Conservation (phyloP, 2,113 vertebrate genomes). For the Sterrhoptilus dennistouni region DNA sequence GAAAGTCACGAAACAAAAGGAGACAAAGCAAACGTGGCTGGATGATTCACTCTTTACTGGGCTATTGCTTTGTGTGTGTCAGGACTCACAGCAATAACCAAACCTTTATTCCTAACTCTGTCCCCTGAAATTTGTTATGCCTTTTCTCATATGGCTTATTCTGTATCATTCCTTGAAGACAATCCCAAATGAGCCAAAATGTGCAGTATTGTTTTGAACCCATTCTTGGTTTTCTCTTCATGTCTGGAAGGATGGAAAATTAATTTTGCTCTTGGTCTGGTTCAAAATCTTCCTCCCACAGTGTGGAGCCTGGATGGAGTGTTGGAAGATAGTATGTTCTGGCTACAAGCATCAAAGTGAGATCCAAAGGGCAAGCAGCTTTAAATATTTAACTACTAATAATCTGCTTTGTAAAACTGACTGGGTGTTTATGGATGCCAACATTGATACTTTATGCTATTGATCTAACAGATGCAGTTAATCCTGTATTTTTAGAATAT, state of each 20-base stretch:
- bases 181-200: background rate
- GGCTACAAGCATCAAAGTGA: background rate
- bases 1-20: background rate
- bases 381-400: slow-evolving; percentile 55
- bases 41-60: background rate
- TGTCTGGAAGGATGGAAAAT: slow-evolving; percentile 19
- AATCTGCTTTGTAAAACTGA: slow-evolving; percentile 20
- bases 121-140: background rate
- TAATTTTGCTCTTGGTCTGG: background rate
- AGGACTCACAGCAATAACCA: background rate
- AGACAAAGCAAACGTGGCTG: background rate
- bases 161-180: background rate
- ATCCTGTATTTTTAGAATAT: slow-evolving; percentile 20
- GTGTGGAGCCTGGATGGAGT: slow-evolving; percentile 10
- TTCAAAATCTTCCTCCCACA: slow-evolving; percentile 42
- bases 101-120: background rate
- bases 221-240: background rate
- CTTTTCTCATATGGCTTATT: background rate
- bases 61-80: background rate
- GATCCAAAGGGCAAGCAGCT: slow-evolving; percentile 35
- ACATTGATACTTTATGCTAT: background rate
- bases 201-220: background rate
- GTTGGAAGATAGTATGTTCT: slow-evolving; percentile 12
- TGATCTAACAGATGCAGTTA: slow-evolving; percentile 28
- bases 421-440: background rate